Evolutionary conservation across 1,140 invertebrate species (phyloP).

Genomic region (Leptinotarsa texana): DNA sequence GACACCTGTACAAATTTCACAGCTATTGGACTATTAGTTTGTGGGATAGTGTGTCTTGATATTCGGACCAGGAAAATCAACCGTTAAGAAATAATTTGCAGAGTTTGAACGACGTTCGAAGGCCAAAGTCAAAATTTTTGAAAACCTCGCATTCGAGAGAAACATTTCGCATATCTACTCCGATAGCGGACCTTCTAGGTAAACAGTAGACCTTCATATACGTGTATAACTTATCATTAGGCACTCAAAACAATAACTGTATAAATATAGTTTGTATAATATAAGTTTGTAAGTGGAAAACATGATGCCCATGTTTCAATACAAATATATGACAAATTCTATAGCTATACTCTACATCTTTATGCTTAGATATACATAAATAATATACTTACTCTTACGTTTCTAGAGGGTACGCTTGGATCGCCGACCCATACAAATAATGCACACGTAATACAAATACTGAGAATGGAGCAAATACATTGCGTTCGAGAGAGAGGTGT

Average conservation of each 20-base stretch:
- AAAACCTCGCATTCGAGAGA: constrained; percentile 12
- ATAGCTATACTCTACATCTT: constrained; percentile 37
- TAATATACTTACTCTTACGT: constrained; percentile 29
- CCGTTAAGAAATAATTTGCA: background rate
- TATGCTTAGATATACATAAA: constrained; percentile 41
- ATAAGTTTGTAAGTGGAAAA: constrained; percentile 44
- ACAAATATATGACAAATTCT: constrained; percentile 53
- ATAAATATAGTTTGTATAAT: constrained; percentile 46
- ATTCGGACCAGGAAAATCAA: background rate
- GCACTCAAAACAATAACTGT: constrained; percentile 53
- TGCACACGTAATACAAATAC: constrained; percentile 52
- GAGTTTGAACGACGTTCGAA: background rate
- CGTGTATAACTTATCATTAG: constrained; percentile 48
- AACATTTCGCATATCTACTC: constrained; percentile 26
- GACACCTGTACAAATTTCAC: too few species aligned
- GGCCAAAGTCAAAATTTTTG: background rate
- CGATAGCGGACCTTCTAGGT: background rate
- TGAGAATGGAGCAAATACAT: constrained; percentile 48
- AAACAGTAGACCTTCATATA: constrained; percentile 29
- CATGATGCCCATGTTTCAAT: constrained; percentile 45
- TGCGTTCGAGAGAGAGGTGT: constrained; percentile 32
- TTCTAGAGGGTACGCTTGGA: constrained; percentile 23
- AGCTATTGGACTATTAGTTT: too few species aligned
- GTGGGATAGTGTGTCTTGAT: too few species aligned
- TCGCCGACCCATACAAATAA: constrained; percentile 41